Evolutionary conservation across 2,888 invertebrate species (phyloP).

Genomic region (Neoitamus cyanurus): DNA sequence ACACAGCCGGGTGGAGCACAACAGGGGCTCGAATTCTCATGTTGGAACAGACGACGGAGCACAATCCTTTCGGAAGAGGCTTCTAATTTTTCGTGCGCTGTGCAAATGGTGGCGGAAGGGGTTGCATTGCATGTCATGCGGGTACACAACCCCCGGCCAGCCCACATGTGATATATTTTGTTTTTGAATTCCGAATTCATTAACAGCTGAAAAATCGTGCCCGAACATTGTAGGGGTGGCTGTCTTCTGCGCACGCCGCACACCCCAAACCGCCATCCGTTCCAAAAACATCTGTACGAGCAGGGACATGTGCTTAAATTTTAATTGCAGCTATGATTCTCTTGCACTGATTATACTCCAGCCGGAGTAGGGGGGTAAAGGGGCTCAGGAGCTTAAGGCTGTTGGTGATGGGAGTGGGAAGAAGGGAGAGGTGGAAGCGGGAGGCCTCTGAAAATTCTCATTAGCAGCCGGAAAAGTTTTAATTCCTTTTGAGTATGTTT

Average conservation of each 20-base stretch:
- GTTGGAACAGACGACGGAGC: not conserved
- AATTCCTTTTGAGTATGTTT: slow-evolving; percentile 5
- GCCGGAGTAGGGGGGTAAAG: not conserved
- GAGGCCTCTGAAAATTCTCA: not conserved
- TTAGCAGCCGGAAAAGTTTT: not conserved
- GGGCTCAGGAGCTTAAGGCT: not conserved
- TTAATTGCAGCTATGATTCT: not conserved
- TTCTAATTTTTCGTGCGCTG: not conserved
- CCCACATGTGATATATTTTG: not conserved
- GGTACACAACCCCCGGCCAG: not conserved
- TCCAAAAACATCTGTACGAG: not conserved
- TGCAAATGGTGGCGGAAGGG: not conserved
- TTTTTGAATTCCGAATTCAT: not conserved
- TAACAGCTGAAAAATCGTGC: not conserved
- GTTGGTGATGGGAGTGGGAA: no score
- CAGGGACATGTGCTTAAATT: not conserved
- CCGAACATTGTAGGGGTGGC: not conserved
- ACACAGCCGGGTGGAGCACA: not conserved
- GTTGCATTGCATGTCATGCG: not conserved
- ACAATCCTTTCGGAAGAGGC: not conserved
- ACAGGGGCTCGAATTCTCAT: not conserved
- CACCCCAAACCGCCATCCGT: not conserved
- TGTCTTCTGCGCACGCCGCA: not conserved
- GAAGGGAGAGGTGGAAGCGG: not conserved
- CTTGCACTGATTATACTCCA: not conserved